Conservation (phyloP, 2,797 vertebrate genomes). For the Falco biarmicus region DNA sequence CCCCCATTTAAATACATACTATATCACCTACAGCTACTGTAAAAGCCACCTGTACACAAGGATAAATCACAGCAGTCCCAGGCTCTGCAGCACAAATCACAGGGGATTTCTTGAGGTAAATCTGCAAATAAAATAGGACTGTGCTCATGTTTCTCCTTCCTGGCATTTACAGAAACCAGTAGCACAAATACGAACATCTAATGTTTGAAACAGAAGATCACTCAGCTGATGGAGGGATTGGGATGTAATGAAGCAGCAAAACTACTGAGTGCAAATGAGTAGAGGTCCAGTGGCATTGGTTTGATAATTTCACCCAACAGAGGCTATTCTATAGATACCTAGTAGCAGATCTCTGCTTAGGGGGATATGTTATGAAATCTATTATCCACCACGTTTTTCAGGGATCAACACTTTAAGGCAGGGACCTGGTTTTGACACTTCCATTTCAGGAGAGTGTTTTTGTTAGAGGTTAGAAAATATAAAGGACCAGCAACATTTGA, state of each 20-base stretch:
- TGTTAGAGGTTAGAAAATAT: background rate
- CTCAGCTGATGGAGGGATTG: background rate
- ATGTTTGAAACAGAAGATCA: slow-evolving; percentile 45
- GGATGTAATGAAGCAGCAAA: slow-evolving; percentile 43
- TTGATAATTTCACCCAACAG: slow-evolving; percentile 34
- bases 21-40: slow-evolving; percentile 28
- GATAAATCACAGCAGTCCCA: slow-evolving; percentile 34
- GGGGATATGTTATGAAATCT: slow-evolving; percentile 24
- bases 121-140: slow-evolving; percentile 41
- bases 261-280: slow-evolving; percentile 25
- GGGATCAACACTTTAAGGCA: slow-evolving; percentile 40
- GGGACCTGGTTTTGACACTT: slow-evolving; percentile 35
- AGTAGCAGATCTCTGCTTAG: slow-evolving; percentile 17
- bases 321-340: slow-evolving; percentile 22
- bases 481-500: background rate
- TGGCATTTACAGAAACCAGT: slow-evolving; percentile 24
- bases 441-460: background rate
- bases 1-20: background rate
- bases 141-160: slow-evolving; percentile 26
- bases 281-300: slow-evolving; percentile 41
- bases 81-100: slow-evolving; percentile 14
- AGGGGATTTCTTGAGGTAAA: slow-evolving; percentile 48
- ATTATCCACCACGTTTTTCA: slow-evolving; percentile 41
- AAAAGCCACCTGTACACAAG: slow-evolving; percentile 24
- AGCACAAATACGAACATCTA: background rate